Evolutionary conservation across 2,888 invertebrate species (phyloP).

Genomic region (Trissoscelio sp.): DNA sequence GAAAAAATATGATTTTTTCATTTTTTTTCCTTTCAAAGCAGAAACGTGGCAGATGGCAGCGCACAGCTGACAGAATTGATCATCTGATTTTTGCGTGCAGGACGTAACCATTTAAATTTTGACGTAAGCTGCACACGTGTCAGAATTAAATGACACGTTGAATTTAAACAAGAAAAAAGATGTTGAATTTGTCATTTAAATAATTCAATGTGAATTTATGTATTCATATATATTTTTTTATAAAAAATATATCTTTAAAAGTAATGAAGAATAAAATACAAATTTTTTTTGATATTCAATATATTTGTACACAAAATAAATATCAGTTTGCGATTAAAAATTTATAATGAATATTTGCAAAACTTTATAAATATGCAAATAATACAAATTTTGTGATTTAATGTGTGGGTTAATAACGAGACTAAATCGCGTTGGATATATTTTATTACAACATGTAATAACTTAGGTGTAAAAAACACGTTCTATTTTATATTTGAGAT

Average conservation of each 20-base stretch:
- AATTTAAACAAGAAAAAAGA: background rate
- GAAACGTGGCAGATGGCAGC: constrained; percentile 61
- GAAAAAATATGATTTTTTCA: background rate
- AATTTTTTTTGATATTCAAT: no score
- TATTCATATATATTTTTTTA: no score
- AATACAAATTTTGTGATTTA: no score
- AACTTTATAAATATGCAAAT: no score
- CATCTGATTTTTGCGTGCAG: constrained; percentile 79
- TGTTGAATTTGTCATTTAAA: no score
- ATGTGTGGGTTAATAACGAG: no score
- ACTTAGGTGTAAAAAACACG: constrained; percentile 76
- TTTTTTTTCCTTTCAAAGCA: constrained; percentile 14
- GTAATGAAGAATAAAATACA: no score
- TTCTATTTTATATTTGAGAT: constrained; percentile 77
- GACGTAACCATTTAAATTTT: constrained; percentile 80
- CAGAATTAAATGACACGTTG: constrained; percentile 29
- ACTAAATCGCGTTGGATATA: constrained; percentile 55
- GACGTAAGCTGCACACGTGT: constrained; percentile 71
- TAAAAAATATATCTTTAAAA: no score
- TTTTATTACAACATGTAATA: constrained; percentile 78
- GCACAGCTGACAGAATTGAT: constrained; percentile 77
- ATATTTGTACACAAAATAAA: no score
- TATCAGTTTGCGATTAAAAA: no score
- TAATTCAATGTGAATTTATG: no score
- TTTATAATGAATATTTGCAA: no score